These are phyloP conservation scores for Conus betulinus DNA, from an alignment of 1,140 invertebrate species.

Conservation along the genomic window DNA sequence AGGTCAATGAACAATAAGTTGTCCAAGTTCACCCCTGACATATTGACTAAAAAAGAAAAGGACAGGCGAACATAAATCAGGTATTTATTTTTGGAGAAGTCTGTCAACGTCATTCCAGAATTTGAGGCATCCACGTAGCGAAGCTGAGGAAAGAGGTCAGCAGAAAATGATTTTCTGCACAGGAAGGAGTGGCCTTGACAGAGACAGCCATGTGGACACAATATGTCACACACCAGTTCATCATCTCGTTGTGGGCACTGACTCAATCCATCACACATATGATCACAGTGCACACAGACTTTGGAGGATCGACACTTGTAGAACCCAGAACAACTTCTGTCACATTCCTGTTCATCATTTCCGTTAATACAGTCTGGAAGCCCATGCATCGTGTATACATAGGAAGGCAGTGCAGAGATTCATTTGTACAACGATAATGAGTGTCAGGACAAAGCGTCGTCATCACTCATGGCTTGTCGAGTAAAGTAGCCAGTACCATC, in stretches of 20 bases:
- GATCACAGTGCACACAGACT: constrained; percentile 10
- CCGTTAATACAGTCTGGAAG: neutral
- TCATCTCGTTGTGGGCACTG: constrained; percentile 19
- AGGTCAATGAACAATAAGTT: too few species aligned
- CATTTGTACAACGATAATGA: neutral
- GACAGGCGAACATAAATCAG: too few species aligned
- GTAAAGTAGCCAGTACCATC: too few species aligned
- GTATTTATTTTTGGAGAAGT: too few species aligned
- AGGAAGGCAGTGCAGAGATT: neutral
- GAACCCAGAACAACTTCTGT: neutral
- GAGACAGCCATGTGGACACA: neutral
- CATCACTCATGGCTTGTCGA: neutral
- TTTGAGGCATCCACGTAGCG: neutral
- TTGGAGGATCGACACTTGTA: neutral
- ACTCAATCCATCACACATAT: constrained; percentile 36
- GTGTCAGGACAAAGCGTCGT: neutral
- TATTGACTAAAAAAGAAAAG: too few species aligned
- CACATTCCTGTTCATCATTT: neutral
- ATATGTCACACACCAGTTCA: constrained; percentile 9
- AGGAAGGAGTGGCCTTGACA: neutral
- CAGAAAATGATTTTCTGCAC: neutral
- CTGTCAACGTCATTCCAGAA: neutral
- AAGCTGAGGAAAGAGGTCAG: neutral
- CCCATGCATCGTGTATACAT: neutral
- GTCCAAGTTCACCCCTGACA: too few species aligned